Evolutionary conservation across 2,888 invertebrate species (phyloP), one percentile per base, ranked within the genome.

Genomic region (Tolmerus cingulatus): DNA sequence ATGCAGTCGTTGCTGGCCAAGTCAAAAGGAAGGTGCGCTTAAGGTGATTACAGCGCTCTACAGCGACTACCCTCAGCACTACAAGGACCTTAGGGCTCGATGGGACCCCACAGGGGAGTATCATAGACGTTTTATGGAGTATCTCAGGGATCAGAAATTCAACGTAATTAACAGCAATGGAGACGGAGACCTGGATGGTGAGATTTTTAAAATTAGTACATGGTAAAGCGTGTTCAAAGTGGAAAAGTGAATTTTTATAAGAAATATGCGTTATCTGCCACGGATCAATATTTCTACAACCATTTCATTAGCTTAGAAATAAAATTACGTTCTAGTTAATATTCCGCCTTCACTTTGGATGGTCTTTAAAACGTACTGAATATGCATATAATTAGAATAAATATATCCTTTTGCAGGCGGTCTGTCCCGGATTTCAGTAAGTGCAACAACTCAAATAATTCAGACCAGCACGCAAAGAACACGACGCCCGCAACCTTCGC

Each of bases 31-130:
- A 86, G 94, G 94, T 0, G 95, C 96, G 0, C 95, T 96, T 74
- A 95, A 95, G 91, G 95, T 96, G 5, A 95, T 96, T 88, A 94
- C 93, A 88, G 94, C 95, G 89, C 91, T 96, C 81, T 95, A 94
- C 90, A 91, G 93, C 86, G 95, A 95, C 87, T 94, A 95, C 91
- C 93, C 94, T 0, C 93, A 93, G 0, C 96, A 96, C 89, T 96
- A 96, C 95, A 94, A 94, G 14, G 94, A 95, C 90, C 93, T 96
- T 40, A 90, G 94, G 8, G 93, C 93, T 23, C 95, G 95, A 89
- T 96, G 95, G 93, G 96, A 96, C 91, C 96, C 96, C 4, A 94
- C 95, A 14, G 96, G 96, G 0, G 94, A 95, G 88, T 94, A 94
- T 91, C 93, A 93, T 90, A 93, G 93, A 89, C 93, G 93, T 57